Evolutionary conservation across 2,888 invertebrate genomes (phyloP).

Genomic region (Aleiodes testaceus): DNA sequence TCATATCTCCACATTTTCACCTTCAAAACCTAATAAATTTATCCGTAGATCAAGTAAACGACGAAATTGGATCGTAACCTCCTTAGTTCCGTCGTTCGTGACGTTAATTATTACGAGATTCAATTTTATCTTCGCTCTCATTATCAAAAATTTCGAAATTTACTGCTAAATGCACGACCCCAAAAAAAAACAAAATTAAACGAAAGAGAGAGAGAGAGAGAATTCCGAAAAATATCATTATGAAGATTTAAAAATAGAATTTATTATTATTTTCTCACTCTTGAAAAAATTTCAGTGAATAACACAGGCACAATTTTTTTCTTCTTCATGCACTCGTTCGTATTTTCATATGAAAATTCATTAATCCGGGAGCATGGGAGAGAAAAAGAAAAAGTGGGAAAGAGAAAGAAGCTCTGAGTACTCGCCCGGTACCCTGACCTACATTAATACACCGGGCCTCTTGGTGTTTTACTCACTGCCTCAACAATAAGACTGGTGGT

Average conservation of each 20-base stretch:
- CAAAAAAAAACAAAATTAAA: neutral
- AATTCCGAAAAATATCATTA: neutral
- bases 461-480: slow-evolving; percentile 46
- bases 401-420: slow-evolving; percentile 45
- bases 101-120: slow-evolving; percentile 39
- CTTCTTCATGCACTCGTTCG: neutral
- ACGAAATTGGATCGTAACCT: slow-evolving; percentile 40
- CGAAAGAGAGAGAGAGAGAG: neutral
- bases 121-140: neutral
- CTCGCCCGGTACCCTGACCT: slow-evolving; percentile 61
- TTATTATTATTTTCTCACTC: slow-evolving; percentile 10
- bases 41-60: slow-evolving; percentile 33
- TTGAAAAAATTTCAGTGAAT: slow-evolving; percentile 22
- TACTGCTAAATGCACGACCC: neutral
- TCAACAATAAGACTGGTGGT: slow-evolving; percentile 42
- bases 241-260: slow-evolving; percentile 4
- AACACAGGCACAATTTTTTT: slow-evolving; percentile 1
- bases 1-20: neutral
- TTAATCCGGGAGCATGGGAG: slow-evolving; percentile 3
- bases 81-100: slow-evolving; percentile 33
- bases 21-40: slow-evolving; percentile 1
- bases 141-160: slow-evolving; percentile 4
- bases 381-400: neutral
- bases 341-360: neutral
- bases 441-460: slow-evolving; percentile 59